phyloP scores from a whole-genome alignment of 2,113 vertebrate genomes.

The Acanthochromis polyacanthus region DNA sequence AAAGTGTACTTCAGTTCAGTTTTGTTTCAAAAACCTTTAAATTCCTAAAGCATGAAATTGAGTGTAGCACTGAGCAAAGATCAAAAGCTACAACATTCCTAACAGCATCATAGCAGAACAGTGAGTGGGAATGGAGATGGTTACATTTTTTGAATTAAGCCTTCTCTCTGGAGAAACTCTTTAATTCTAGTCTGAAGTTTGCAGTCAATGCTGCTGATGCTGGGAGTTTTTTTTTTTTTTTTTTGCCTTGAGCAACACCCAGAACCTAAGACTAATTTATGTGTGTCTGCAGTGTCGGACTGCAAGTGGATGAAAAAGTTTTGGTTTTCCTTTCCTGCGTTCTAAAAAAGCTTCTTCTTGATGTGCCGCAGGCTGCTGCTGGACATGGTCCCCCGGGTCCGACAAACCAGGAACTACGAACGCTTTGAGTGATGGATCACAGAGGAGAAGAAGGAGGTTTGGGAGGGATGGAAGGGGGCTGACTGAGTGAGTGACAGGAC shows the following conservation, averaged over 20 bases:
- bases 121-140: too few relatives aligned
- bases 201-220: neutral
- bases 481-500: slow-evolving; percentile 13
- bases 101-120: too few relatives aligned
- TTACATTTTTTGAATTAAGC: too few relatives aligned
- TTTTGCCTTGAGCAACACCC: neutral
- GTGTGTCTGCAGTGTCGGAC: neutral
- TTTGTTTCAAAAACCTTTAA: too few relatives aligned
- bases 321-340: too few relatives aligned
- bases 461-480: neutral
- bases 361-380: slow-evolving; percentile 87
- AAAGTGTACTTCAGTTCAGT: too few relatives aligned
- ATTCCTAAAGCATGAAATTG: too few relatives aligned
- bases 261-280: neutral
- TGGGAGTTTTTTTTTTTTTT: neutral
- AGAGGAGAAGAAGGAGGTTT: slow-evolving; percentile 7
- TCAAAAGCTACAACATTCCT: too few relatives aligned
- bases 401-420: slow-evolving; percentile 95
- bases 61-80: too few relatives aligned
- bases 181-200: neutral
- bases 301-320: neutral
- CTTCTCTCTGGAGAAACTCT: neutral
- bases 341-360: neutral
- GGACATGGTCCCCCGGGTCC: slow-evolving; percentile 93
- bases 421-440: slow-evolving; percentile 90